Conservation (phyloP, 2,888 invertebrate genomes). For the Cepaea hortensis region DNA sequence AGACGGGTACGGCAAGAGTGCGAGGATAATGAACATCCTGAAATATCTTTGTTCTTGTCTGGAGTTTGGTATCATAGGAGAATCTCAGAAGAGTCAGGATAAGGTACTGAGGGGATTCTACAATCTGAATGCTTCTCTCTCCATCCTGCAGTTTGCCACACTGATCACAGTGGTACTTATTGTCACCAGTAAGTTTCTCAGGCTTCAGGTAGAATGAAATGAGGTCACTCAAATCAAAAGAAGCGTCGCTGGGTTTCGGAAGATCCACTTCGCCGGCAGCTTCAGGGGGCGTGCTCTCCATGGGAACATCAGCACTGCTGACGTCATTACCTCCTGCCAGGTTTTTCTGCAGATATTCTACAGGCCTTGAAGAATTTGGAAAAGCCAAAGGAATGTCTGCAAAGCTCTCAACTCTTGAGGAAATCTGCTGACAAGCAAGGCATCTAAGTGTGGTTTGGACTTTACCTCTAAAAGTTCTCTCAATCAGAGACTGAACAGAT, state of each 20-base stretch:
- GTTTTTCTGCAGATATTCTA: conserved; percentile 42
- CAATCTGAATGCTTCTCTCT: conserved; percentile 83
- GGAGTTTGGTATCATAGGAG: conserved; percentile 83
- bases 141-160: conserved; percentile 87
- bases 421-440: conserved; percentile 84
- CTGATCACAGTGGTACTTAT: conserved; percentile 87
- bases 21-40: conserved; percentile 77
- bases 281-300: conserved; percentile 10
- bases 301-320: neutral
- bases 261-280: neutral
- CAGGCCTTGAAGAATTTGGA: conserved; percentile 63
- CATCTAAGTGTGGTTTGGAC: conserved; percentile 86
- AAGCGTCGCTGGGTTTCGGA: neutral
- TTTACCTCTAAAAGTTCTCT: conserved; percentile 87
- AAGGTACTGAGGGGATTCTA: conserved; percentile 86
- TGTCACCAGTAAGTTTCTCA: conserved; percentile 87
- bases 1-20: conserved; percentile 69
- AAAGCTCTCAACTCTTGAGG: conserved; percentile 86
- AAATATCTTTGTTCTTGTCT: conserved; percentile 85
- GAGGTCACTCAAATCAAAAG: conserved; percentile 83
- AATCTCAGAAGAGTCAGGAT: conserved; percentile 89
- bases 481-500: conserved; percentile 78
- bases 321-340: conserved; percentile 51
- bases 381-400: conserved; percentile 82
- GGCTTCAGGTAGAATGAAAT: conserved; percentile 86